phyloP scores from a whole-genome alignment of 2,113 vertebrate genomes.

The Zeus faber region DNA sequence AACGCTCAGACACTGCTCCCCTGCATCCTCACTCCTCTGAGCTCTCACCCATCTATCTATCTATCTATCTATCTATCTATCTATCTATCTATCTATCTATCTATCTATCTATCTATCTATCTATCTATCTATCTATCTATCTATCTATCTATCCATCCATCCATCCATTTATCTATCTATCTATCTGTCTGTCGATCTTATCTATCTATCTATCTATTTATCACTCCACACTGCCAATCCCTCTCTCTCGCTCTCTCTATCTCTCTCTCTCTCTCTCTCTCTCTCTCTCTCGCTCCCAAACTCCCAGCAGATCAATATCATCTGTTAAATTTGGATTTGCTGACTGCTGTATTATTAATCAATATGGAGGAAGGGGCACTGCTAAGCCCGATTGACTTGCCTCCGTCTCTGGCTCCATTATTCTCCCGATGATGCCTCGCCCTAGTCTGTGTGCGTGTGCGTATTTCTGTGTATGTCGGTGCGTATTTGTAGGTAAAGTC shows the following conservation, averaged over 20 bases:
- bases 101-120: not conserved
- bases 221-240: too few species aligned
- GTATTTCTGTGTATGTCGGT: conserved; percentile 4
- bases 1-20: conserved; percentile 3
- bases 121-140: not conserved
- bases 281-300: not conserved
- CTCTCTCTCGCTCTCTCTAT: not conserved
- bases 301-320: conserved; percentile 63
- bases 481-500: not conserved
- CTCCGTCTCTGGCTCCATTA: conserved; percentile 46
- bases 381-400: conserved; percentile 60
- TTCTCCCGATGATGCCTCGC: conserved; percentile 33
- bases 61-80: not conserved
- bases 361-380: conserved; percentile 36
- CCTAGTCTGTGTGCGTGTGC: conserved; percentile 18
- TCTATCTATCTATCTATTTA: not conserved
- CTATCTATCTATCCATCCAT: not conserved
- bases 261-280: not conserved
- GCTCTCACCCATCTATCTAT: not conserved
- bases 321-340: conserved; percentile 60
- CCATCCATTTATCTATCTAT: not conserved
- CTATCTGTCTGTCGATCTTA: not conserved
- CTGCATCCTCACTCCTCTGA: not conserved
- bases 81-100: not conserved
- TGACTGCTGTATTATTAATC: conserved; percentile 67